These are phyloP conservation scores for Cynopterus brachyotis DNA, from an alignment of 2,113 vertebrate genomes.

Conservation along the genomic window DNA sequence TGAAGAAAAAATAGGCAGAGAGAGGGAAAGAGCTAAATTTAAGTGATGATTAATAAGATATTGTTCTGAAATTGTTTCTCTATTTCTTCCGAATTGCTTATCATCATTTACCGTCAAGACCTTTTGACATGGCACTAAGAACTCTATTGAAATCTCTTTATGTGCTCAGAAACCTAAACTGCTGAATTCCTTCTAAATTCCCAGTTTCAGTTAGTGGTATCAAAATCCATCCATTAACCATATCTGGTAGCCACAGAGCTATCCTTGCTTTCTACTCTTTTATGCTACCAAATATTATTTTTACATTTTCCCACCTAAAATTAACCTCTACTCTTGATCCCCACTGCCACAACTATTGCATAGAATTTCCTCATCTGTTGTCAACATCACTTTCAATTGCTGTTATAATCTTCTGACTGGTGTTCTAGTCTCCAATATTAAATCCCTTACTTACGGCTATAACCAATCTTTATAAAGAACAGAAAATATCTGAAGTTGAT, in stretches of 20 bases:
- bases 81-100: not conserved
- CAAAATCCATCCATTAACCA: not conserved
- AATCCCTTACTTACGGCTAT: not conserved
- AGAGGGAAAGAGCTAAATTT: not conserved
- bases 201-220: not conserved
- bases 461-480: not conserved
- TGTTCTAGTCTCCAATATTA: not conserved
- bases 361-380: not conserved
- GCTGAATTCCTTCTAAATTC: not conserved
- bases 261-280: not conserved
- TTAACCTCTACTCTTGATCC: not conserved
- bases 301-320: not conserved
- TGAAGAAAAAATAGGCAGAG: not conserved
- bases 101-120: not conserved
- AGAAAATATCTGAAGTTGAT: not conserved
- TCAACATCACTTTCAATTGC: not conserved
- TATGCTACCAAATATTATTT: not conserved
- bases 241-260: not conserved
- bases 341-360: not conserved
- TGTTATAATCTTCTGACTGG: not conserved
- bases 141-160: not conserved
- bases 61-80: not conserved
- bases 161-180: not conserved
- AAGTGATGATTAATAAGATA: not conserved
- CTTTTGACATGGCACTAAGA: not conserved